A percentile compares a stretch with the other conserved stretches of the same genome.
phyloP scores from a whole-genome alignment of 2,888 invertebrate genomes.

The Mantis religiosa region DNA sequence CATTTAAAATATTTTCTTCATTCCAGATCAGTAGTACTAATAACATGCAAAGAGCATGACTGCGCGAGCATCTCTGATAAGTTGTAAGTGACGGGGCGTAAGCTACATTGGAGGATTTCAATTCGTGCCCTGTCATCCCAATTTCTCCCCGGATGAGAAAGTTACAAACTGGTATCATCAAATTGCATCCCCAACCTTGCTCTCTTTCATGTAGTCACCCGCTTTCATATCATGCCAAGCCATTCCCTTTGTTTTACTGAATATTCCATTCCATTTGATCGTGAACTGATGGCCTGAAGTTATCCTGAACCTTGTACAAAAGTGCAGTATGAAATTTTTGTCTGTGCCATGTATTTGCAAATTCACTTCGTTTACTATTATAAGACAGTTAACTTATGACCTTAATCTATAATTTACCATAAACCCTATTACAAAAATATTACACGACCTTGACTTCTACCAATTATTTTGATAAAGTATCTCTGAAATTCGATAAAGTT shows the following conservation, averaged over 20 bases:
- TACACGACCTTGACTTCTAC: too few species aligned
- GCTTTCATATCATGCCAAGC: not conserved
- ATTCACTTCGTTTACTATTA: too few species aligned
- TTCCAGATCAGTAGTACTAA: too few species aligned
- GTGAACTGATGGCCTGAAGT: not conserved
- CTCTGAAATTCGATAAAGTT: too few species aligned
- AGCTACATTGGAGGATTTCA: not conserved
- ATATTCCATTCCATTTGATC: not conserved
- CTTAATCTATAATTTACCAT: too few species aligned
- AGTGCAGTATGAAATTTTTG: too few species aligned
- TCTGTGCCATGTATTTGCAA: too few species aligned
- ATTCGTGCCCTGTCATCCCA: conserved; percentile 10
- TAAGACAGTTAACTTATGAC: too few species aligned
- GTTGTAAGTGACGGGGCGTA: conserved; percentile 7
- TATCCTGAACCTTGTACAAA: too few species aligned
- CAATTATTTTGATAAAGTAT: too few species aligned
- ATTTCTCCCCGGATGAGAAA: not conserved
- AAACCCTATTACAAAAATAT: too few species aligned
- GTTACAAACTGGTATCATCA: not conserved
- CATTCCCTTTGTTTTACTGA: not conserved
- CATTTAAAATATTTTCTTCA: too few species aligned
- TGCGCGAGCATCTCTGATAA: not conserved
- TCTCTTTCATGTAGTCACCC: not conserved
- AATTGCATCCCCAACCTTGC: not conserved
- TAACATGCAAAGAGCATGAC: not conserved